A percentile compares a stretch with the other conserved stretches of the same genome.
Evolutionary conservation across 2,888 invertebrate species (phyloP).

Genomic region (Nephrotoma guestfalica): DNA sequence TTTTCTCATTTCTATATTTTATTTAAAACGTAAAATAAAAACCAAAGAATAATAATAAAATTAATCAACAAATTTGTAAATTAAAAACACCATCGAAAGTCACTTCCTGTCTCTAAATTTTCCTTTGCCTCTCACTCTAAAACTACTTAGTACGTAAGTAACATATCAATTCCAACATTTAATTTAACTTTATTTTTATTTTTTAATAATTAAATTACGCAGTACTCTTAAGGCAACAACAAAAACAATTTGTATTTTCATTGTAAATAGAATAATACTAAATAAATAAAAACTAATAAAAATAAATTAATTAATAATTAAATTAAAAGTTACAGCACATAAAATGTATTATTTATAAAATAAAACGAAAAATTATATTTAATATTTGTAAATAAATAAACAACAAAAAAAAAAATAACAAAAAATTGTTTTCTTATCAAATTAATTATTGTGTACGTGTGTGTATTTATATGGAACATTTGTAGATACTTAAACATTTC

Average conservation of each 20-base stretch:
- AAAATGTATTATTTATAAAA: background rate
- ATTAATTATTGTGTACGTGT: too few species aligned
- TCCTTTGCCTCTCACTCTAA: background rate
- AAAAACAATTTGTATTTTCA: background rate
- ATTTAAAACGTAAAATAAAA: background rate
- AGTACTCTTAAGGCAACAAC: background rate
- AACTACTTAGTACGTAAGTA: background rate
- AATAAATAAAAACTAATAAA: background rate
- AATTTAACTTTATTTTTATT: background rate
- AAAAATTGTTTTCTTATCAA: background rate
- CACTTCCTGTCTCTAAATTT: background rate
- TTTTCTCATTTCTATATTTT: background rate
- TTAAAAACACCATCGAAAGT: background rate
- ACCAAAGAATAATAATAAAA: background rate
- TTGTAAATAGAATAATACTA: background rate
- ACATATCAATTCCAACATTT: background rate
- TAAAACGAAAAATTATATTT: background rate
- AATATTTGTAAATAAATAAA: background rate
- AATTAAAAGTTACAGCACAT: background rate
- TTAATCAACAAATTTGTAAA: background rate
- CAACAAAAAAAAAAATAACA: background rate
- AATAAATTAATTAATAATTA: background rate
- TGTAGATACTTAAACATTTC: too few species aligned
- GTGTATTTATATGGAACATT: too few species aligned
- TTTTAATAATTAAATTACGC: background rate